Evolutionary conservation across 2,113 vertebrate species (phyloP).

Genomic region (Myanophis thanlyinensis): DNA sequence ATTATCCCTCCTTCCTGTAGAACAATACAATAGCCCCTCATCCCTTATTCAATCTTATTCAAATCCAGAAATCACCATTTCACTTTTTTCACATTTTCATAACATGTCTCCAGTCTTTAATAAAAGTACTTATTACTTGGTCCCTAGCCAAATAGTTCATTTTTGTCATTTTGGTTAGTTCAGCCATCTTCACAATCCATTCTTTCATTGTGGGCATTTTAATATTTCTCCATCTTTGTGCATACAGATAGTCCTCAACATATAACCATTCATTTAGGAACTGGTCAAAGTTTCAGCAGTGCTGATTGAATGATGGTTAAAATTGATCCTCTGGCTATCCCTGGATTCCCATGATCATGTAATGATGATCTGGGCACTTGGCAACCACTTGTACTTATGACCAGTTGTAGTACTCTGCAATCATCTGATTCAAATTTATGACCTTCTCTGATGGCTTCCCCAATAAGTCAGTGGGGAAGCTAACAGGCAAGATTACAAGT

Average conservation of each 20-base stretch:
- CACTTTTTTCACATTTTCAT: not conserved
- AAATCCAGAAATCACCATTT: not conserved
- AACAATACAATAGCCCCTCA: too few species aligned
- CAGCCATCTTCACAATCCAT: not conserved
- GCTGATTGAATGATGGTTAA: not conserved
- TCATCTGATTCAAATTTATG: not conserved
- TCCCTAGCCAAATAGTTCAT: not conserved
- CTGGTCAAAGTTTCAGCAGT: not conserved
- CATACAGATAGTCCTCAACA: not conserved
- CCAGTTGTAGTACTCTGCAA: not conserved
- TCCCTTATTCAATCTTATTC: not conserved
- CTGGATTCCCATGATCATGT: not conserved
- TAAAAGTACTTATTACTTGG: not conserved
- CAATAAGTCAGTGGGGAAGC: not conserved
- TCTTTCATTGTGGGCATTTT: not conserved
- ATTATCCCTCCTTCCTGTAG: not conserved
- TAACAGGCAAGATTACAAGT: not conserved
- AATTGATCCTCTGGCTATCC: not conserved
- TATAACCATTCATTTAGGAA: not conserved
- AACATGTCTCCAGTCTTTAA: not conserved
- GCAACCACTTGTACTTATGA: not conserved
- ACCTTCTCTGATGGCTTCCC: not conserved
- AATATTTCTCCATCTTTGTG: not conserved
- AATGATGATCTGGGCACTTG: not conserved
- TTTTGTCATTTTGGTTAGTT: not conserved